Evolutionary conservation across 1,140 invertebrate genomes (phyloP).

Genomic region (Bombus turneri): DNA sequence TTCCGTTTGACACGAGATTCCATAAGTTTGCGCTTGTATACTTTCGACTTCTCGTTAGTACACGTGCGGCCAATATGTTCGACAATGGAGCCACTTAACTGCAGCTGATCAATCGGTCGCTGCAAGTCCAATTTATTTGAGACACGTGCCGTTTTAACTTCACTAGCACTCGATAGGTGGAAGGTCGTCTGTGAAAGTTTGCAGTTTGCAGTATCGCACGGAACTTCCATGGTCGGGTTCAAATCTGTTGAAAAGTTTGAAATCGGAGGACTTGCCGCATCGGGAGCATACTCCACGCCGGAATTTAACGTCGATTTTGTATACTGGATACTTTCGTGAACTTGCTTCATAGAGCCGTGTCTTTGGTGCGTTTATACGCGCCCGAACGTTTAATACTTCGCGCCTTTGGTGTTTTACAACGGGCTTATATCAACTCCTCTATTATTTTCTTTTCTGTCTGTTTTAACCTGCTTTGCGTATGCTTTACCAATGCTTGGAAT

Average conservation of each 20-base stretch:
- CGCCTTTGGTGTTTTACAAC: not conserved
- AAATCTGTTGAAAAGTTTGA: slow-evolving; percentile 17
- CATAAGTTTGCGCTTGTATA: no score
- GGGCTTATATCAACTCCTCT: not conserved
- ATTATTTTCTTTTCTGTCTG: not conserved
- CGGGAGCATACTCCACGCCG: not conserved
- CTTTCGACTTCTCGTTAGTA: not conserved
- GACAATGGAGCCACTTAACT: not conserved
- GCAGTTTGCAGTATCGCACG: not conserved
- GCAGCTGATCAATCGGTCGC: slow-evolving; percentile 8
- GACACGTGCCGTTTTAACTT: slow-evolving; percentile 32
- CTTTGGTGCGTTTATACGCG: not conserved
- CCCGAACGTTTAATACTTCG: not conserved
- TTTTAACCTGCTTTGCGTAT: no score
- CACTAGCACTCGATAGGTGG: not conserved
- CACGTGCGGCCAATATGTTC: not conserved
- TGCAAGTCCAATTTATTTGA: slow-evolving; percentile 14
- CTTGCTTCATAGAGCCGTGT: slow-evolving; percentile 14
- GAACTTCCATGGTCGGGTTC: not conserved
- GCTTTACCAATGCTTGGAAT: not conserved
- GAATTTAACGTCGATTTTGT: slow-evolving; percentile 35
- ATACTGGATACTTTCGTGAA: slow-evolving; percentile 13
- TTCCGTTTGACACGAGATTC: not conserved
- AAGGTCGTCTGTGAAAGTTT: not conserved
- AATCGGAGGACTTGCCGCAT: not conserved